Evolutionary conservation across 2,113 vertebrate genomes (phyloP).

Genomic region (Arvicanthis niloticus): DNA sequence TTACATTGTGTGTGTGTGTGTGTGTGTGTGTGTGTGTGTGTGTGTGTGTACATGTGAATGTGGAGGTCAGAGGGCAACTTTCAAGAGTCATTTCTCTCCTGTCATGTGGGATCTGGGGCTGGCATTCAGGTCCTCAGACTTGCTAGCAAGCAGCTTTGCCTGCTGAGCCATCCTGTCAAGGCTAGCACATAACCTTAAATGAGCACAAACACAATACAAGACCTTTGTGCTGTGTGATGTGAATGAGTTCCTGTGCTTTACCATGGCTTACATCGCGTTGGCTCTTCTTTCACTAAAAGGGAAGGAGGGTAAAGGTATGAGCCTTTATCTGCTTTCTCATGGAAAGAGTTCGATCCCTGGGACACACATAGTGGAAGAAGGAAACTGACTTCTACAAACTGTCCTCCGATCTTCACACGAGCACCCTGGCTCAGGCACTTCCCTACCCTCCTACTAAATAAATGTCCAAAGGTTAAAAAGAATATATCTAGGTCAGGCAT

Average conservation of each 20-base stretch:
- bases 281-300: neutral
- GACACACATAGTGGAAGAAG: neutral
- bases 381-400: neutral
- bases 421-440: neutral
- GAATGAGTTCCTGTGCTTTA: neutral
- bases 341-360: neutral
- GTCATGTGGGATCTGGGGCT: neutral
- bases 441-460: neutral
- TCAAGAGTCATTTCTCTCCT: neutral
- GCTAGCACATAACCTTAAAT: neutral
- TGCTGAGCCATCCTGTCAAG: neutral
- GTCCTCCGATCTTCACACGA: neutral
- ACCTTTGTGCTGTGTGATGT: neutral
- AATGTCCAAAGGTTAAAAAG: neutral
- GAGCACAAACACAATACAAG: neutral
- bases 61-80: neutral
- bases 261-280: neutral
- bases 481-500: neutral
- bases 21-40: too few relatives aligned
- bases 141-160: neutral
- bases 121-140: neutral
- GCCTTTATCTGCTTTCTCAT: neutral
- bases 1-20: neutral
- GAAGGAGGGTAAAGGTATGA: neutral
- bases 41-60: neutral